A percentile compares a stretch with the other conserved stretches of the same genome.
Evolutionary conservation across 2,113 vertebrate species (phyloP).

Genomic region (Chaetops frenatus): DNA sequence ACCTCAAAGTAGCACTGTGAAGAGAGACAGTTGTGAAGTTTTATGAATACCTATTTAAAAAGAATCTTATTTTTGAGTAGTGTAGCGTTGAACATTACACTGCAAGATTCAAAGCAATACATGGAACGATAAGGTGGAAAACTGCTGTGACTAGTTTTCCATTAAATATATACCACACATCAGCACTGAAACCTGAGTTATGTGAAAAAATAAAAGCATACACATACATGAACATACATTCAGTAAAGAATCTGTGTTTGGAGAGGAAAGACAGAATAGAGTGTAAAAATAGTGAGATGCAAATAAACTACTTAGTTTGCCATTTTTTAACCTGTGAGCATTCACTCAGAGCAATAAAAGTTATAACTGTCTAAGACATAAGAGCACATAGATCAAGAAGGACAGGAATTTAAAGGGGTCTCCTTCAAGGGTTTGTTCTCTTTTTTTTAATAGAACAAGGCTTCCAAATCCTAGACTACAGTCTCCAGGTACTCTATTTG

Average conservation of each 20-base stretch:
- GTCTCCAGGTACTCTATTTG: background rate
- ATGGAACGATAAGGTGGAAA: background rate
- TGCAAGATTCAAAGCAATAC: background rate
- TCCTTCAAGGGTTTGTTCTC: background rate
- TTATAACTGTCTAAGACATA: background rate
- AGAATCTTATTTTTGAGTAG: background rate
- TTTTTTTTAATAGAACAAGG: background rate
- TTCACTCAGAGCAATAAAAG: background rate
- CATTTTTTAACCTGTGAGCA: background rate
- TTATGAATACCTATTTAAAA: background rate
- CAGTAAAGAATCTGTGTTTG: background rate
- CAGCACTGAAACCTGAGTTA: background rate
- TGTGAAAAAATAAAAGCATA: background rate
- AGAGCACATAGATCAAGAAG: background rate
- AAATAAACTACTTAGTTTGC: background rate
- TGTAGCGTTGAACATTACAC: background rate
- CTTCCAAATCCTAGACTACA: background rate
- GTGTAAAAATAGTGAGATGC: background rate
- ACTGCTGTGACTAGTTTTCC: background rate
- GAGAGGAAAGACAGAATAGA: background rate
- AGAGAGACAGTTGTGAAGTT: background rate
- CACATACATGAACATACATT: background rate
- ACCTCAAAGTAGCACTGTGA: background rate
- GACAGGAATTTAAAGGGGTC: background rate
- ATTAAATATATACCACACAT: background rate